phyloP scores from a whole-genome alignment of 2,797 vertebrate species.

The Ceryle rudis region DNA sequence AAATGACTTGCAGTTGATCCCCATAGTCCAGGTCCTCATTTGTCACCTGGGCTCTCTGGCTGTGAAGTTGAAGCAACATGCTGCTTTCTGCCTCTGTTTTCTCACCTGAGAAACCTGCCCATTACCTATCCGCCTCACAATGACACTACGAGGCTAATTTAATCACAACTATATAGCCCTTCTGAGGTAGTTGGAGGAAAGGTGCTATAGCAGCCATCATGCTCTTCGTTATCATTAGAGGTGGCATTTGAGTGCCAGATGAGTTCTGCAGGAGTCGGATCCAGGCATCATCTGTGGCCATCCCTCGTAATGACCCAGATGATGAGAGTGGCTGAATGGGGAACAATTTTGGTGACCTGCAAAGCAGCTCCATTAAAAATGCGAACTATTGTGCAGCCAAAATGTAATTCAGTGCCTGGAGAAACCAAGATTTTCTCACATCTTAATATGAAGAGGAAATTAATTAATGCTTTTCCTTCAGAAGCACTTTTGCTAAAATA shows the following conservation, averaged over 20 bases:
- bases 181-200: not conserved
- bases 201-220: not conserved
- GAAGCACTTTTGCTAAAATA: not conserved
- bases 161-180: not conserved
- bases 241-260: slow-evolving; percentile 27
- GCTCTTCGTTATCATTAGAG: not conserved
- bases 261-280: not conserved
- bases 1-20: not conserved
- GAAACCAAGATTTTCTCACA: not conserved
- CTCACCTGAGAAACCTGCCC: not conserved
- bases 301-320: not conserved
- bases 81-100: not conserved
- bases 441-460: not conserved
- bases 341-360: slow-evolving; percentile 59
- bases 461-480: not conserved
- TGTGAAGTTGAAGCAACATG: not conserved
- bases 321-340: slow-evolving; percentile 42
- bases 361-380: slow-evolving; percentile 44
- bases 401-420: slow-evolving; percentile 16
- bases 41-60: not conserved
- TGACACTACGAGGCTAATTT: not conserved
- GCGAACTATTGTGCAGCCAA: not conserved
- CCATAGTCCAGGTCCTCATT: not conserved
- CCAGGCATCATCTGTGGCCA: slow-evolving; percentile 40
- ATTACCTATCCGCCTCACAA: not conserved